A percentile compares a stretch with the other conserved stretches of the same genome.
These are phyloP conservation scores for Gryllus bimaculatus DNA, from an alignment of 1,140 invertebrate genomes.

Conservation along the genomic window DNA sequence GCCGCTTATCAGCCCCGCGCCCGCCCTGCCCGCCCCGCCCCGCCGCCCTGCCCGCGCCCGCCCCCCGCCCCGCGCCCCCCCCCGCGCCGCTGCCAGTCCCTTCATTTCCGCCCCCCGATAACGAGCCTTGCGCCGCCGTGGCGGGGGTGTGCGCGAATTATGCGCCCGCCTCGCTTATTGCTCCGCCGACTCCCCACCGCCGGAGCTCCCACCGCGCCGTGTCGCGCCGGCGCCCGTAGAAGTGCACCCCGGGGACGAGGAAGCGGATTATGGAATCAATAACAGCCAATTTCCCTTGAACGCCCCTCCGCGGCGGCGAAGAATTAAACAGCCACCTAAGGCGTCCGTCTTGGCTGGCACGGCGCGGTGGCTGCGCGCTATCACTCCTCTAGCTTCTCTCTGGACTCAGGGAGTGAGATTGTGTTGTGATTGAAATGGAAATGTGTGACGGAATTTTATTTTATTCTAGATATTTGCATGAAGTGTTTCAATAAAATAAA, in stretches of 20 bases:
- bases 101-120: not conserved
- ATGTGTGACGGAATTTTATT: too few species aligned
- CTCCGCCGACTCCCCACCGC: not conserved
- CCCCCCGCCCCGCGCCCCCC: too few species aligned
- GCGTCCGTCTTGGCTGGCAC: too few species aligned
- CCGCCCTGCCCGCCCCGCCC: too few species aligned
- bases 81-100: not conserved
- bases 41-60: too few species aligned
- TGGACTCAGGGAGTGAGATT: too few species aligned
- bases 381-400: too few species aligned
- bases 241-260: not conserved
- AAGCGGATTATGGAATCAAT: not conserved
- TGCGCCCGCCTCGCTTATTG: not conserved
- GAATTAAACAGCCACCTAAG: not conserved
- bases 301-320: not conserved
- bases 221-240: not conserved
- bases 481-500: too few species aligned
- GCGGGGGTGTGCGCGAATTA: too few species aligned
- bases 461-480: too few species aligned
- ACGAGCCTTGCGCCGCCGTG: not conserved
- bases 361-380: too few species aligned
- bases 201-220: not conserved
- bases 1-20: not conserved
- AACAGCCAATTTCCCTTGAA: not conserved
- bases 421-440: too few species aligned